Evolutionary conservation across 2,888 invertebrate genomes (phyloP), one percentile per base, ranked within the genome.

Genomic region (Latrodectus elegans): DNA sequence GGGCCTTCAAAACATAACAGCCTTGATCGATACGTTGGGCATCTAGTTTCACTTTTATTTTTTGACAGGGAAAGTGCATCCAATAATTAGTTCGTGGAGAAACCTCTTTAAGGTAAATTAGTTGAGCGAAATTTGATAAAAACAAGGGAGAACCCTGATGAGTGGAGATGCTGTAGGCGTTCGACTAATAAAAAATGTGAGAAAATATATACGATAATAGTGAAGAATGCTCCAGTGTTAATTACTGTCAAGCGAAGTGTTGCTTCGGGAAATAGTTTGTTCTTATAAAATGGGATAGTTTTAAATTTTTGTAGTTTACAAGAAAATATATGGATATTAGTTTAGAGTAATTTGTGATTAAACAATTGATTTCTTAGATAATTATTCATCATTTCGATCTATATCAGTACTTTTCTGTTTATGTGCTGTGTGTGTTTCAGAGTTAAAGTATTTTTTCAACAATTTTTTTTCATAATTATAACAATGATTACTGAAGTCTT

Each of bases 61-160:
- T 84, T 78, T 78, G 84, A 78, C 84, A 73, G 67, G 17, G 55
- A 78, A 84, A 84, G 73, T 84, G 84, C 67, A 55, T 78, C 72
- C 67, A 84, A 84, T 84, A 84, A 84, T 84, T 84, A 84, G 84
- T 78, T 67, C 4, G 53, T 22, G 78, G 71, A 77, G 72, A 52
- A 84, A 78, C 64, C 84, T 84, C 84, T 84, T 84, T 84, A 84
- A 71, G 51, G 84, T 84, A 84, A 84, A 84, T 84, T 70, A 78
- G 84, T 72, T 78, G 78, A 73, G 49, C 65, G 72, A 84, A 84
- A 78, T 77, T 77, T 77, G 77, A 77, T 78, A 81, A 81, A 81
- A 81, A 74, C 53, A 81, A 81, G 67, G 60, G 49, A 8, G 11
- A n/a, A 52, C 12, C 38, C 51, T 70, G 75, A 82, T 75, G 68